phyloP scores from a whole-genome alignment of 1,140 invertebrate genomes.

The Gonatopus flavifemur region DNA sequence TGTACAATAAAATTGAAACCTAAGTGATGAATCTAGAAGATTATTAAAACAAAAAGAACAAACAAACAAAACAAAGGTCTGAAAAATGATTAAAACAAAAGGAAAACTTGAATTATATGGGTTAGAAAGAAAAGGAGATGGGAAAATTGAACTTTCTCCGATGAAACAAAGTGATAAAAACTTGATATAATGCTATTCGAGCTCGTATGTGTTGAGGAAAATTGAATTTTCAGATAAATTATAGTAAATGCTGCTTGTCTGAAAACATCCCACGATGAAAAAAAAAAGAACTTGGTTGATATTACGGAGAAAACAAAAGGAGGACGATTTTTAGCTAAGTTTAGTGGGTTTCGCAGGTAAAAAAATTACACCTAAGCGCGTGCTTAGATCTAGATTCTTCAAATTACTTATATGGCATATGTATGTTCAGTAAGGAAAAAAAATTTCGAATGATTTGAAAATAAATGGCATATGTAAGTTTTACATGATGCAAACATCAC shows the following conservation, averaged over 20 bases:
- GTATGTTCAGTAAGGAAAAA: constrained; percentile 10
- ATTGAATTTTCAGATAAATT: constrained; percentile 43
- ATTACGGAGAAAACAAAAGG: constrained; percentile 19
- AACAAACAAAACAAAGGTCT: constrained; percentile 18
- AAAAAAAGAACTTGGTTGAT: constrained; percentile 16
- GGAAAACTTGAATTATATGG: constrained; percentile 10
- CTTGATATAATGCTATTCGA: constrained; percentile 46
- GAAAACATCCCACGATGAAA: constrained; percentile 32
- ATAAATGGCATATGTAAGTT: constrained; percentile 20
- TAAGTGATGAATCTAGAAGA: no score
- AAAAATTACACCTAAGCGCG: constrained; percentile 15
- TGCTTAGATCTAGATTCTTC: constrained; percentile 17
- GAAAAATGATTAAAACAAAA: constrained; percentile 13
- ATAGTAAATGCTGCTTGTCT: constrained; percentile 40
- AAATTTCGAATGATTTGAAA: no score
- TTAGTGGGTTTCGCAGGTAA: constrained; percentile 27
- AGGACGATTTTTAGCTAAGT: constrained; percentile 31
- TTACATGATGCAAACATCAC: constrained; percentile 34
- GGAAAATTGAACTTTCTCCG: constrained; percentile 44
- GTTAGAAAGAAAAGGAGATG: constrained; percentile 20
- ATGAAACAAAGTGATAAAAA: constrained; percentile 32
- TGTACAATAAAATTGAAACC: no score
- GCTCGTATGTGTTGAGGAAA: constrained; percentile 44
- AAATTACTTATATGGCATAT: no score
- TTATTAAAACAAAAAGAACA: constrained; percentile 14